Evolutionary conservation across 2,113 vertebrate species (phyloP).

Genomic region (Cyphomyrus plagiostoma): DNA sequence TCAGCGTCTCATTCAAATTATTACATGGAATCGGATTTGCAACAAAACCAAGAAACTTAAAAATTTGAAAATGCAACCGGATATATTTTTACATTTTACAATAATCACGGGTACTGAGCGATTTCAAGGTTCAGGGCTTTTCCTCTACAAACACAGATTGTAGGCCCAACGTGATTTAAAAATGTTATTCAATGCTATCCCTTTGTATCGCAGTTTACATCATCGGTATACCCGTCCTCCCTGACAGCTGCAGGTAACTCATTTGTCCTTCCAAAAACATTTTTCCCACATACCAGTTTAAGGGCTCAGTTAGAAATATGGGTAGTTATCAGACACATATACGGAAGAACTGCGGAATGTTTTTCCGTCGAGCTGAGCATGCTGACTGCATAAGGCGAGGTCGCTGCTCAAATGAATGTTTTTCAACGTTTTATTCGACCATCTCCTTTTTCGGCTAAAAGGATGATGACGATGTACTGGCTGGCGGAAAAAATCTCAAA

Average conservation of each 20-base stretch:
- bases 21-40: background rate
- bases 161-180: background rate
- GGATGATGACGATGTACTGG: background rate
- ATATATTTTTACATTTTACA: background rate
- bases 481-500: background rate
- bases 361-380: background rate
- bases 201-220: background rate
- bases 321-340: background rate
- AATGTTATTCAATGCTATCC: background rate
- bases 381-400: background rate
- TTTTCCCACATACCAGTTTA: background rate
- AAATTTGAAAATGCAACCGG: background rate
- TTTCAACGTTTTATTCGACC: background rate
- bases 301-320: background rate
- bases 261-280: background rate
- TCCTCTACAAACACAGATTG: background rate
- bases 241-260: background rate
- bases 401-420: background rate
- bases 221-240: background rate
- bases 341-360: background rate
- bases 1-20: background rate
- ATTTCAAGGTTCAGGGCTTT: background rate
- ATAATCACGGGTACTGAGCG: background rate
- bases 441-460: background rate
- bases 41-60: background rate